Base-by-base conservation (phyloP, 2,888 invertebrate species). In the Caenorhabditis macrosperma region DNA sequence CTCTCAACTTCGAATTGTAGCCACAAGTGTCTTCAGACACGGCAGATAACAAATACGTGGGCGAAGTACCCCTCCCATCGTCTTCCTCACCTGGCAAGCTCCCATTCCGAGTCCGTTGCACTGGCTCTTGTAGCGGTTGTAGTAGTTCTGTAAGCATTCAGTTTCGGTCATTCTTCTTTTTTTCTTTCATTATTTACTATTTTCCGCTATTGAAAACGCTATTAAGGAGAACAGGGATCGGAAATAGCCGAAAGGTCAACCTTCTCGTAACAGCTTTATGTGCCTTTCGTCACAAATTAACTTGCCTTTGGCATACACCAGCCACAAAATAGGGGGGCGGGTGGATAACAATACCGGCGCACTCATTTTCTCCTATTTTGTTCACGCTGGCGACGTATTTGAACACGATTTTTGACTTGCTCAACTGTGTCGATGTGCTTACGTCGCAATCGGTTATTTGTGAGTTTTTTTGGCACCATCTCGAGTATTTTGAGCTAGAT, bases 91-190 rank as follows among this genome's bases (percentile, higher is more conserved):
- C 66, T 82, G 64, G 77, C 84, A 85, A 30, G 77, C 50, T 77
- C 84, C 83, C 61, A 77, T 63, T 78, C 84, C 84, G 28, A 72
- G 80, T 66, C 69, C 66, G 55, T 78, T 52, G 72, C 86, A 86
- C 44, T 68, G 74, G 54, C 67, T 63, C 80, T 78, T 82, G 82
- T 86, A 86, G 54, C 86, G 86, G 64, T 83, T 83, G 78, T 85
- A 83, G 80, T 86, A 86, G 72, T 71, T 77, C 83, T 85, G 67
- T 22, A 84, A 61, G 30, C 15, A 22, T n/a, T 22, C 24, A n/a
- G 9, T 26, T 64, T 20, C 20, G n/a, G 15, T 24, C 10, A 17
- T 38, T 35, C 2, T 10, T 15, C 15, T 10, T 12, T 17, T 26
- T 54, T 30, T 44, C 41, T 55, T 54, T 7, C 12, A 44, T 41